These are phyloP conservation scores for Bemisia tabaci DNA, from an alignment of 1,140 invertebrate genomes.

Conservation along the genomic window DNA sequence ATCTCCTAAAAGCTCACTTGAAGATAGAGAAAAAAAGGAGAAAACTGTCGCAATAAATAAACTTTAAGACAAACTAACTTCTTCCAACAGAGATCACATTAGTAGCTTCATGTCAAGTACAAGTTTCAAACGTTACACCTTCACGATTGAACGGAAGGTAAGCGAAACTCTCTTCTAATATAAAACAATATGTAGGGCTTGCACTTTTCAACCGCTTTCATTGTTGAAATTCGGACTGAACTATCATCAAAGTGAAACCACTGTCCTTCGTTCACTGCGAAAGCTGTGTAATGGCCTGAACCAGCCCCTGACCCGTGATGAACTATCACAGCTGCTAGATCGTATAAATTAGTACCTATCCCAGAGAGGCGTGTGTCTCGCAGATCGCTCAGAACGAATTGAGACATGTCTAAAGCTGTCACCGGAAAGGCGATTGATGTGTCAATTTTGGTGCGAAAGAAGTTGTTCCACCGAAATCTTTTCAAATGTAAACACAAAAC, in stretches of 20 bases:
- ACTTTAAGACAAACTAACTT: background rate
- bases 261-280: slow-evolving; percentile 62
- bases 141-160: slow-evolving; percentile 1
- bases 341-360: slow-evolving; percentile 53
- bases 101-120: background rate
- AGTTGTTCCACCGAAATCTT: slow-evolving; percentile 71
- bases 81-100: background rate
- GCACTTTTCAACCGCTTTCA: slow-evolving; percentile 53
- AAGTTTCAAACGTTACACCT: slow-evolving; percentile 5
- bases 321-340: slow-evolving; percentile 71
- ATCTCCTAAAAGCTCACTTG: background rate
- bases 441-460: slow-evolving; percentile 64
- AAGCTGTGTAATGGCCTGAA: slow-evolving; percentile 75
- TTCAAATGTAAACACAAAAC: slow-evolving; percentile 74
- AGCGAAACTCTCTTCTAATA: slow-evolving; percentile 45
- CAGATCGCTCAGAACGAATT: slow-evolving; percentile 53
- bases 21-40: background rate
- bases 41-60: background rate
- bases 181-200: slow-evolving; percentile 82
- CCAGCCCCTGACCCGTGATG: slow-evolving; percentile 75
- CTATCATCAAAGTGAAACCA: slow-evolving; percentile 85
- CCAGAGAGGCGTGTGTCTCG: slow-evolving; percentile 49
- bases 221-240: slow-evolving; percentile 57
- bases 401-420: slow-evolving; percentile 60
- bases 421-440: slow-evolving; percentile 66